A percentile compares a stretch with the other conserved stretches of the same genome.
Conservation (phyloP, 2,113 vertebrate genomes). For the Myotis brandtii region DNA sequence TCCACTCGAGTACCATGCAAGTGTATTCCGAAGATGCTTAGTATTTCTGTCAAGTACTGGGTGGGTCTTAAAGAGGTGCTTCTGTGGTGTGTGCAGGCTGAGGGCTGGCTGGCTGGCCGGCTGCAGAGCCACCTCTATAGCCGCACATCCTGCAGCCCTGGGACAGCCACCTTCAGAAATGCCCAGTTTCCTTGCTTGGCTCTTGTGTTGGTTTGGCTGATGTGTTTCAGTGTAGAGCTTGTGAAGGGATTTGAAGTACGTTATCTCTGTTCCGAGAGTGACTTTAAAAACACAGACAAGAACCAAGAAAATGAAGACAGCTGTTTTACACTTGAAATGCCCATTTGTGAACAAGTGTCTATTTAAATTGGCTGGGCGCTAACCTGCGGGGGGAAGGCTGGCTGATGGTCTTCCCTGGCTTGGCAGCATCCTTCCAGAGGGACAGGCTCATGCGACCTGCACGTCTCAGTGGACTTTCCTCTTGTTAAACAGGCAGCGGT, state of each 20-base stretch:
- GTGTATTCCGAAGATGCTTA: not conserved
- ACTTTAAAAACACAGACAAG: constrained; percentile 1
- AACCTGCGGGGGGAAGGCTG: not conserved
- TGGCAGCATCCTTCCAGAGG: not conserved
- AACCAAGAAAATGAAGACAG: constrained; percentile 39
- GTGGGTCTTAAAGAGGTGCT: not conserved
- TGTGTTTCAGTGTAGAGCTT: not conserved
- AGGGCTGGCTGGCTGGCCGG: not conserved
- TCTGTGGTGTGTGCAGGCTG: not conserved
- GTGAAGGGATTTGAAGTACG: not conserved
- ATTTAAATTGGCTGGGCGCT: not conserved
- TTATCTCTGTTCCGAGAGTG: not conserved
- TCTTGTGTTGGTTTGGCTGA: not conserved
- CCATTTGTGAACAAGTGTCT: not conserved
- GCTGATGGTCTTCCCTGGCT: not conserved
- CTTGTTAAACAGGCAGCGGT: not conserved
- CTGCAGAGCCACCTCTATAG: fast-evolving
- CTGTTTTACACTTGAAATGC: constrained; percentile 27
- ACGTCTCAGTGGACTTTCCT: not conserved
- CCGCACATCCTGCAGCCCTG: not conserved
- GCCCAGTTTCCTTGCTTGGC: not conserved
- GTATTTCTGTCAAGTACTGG: not conserved
- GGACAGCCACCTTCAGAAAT: fast-evolving
- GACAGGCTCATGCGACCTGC: not conserved
- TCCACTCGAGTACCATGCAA: not conserved